These are phyloP conservation scores for Lipophrys pholis DNA, from an alignment of 2,113 vertebrate genomes.

Conservation along the genomic window DNA sequence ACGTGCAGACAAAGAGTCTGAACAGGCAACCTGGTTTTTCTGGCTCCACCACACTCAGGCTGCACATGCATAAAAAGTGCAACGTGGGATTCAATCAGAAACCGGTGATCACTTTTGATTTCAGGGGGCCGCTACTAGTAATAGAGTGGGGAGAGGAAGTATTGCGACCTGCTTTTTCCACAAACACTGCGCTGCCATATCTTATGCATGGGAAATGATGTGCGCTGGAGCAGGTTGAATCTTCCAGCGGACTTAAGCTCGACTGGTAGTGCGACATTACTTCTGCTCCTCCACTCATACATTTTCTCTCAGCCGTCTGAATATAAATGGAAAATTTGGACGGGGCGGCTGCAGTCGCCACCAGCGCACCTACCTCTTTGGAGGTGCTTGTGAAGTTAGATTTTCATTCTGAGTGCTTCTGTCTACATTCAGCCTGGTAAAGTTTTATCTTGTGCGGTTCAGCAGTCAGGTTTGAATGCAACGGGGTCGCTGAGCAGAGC, in stretches of 20 bases:
- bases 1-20: too few species aligned
- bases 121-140: constrained; percentile 34
- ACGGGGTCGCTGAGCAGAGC: constrained; percentile 9
- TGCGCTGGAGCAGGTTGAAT: constrained; percentile 47
- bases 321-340: constrained; percentile 61
- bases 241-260: constrained; percentile 38
- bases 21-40: too few species aligned
- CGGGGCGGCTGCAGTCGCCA: constrained; percentile 7
- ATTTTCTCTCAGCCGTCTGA: constrained; percentile 50
- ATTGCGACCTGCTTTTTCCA: not conserved
- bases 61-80: not conserved
- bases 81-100: constrained; percentile 20
- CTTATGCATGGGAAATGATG: constrained; percentile 67
- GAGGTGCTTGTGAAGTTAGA: constrained; percentile 30
- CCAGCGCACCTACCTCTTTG: constrained; percentile 6
- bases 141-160: constrained; percentile 27
- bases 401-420: constrained; percentile 44
- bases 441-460: constrained; percentile 6
- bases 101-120: constrained; percentile 23
- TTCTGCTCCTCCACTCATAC: constrained; percentile 44
- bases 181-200: constrained; percentile 42
- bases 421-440: constrained; percentile 7
- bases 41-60: too few species aligned
- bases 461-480: constrained; percentile 14
- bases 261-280: constrained; percentile 43